Conservation (phyloP, 2,797 vertebrate genomes). For the Notolepis coatsorum region DNA sequence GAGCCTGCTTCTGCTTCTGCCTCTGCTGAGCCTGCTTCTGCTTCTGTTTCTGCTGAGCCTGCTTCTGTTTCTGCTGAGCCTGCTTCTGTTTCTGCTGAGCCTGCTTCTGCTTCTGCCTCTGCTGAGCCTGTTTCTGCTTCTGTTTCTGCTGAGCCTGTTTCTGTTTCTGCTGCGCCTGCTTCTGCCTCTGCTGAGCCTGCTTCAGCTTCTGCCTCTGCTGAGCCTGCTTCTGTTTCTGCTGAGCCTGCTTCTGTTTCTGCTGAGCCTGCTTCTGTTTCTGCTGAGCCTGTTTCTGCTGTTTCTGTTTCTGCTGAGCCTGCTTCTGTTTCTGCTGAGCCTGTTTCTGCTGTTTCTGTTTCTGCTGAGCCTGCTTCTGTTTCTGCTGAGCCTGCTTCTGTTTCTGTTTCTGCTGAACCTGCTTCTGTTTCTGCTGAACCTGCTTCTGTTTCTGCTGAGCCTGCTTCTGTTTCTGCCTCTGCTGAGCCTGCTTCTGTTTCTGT, state of each 20-base stretch:
- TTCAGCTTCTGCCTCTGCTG: neutral
- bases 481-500: conserved; percentile 7
- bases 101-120: neutral
- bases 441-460: neutral
- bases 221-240: conserved; percentile 4
- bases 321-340: conserved; percentile 15
- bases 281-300: too few species aligned
- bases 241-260: conserved; percentile 7
- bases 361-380: conserved; percentile 9
- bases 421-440: conserved; percentile 3
- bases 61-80: conserved; percentile 9
- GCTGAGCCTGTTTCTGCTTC: neutral
- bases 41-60: conserved; percentile 4
- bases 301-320: conserved; percentile 6
- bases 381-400: too few species aligned
- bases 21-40: neutral
- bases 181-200: conserved; percentile 8
- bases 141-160: neutral
- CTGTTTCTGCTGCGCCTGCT: conserved; percentile 3
- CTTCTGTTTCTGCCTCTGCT: conserved; percentile 4
- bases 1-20: neutral
- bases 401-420: conserved; percentile 3
- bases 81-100: conserved; percentile 1
- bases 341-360: conserved; percentile 3
- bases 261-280: neutral